Percentiles rank a stretch among this genome's conserved stretches.
Evolutionary conservation across 2,113 vertebrate genomes (phyloP).

Genomic region (Morone chrysops): DNA sequence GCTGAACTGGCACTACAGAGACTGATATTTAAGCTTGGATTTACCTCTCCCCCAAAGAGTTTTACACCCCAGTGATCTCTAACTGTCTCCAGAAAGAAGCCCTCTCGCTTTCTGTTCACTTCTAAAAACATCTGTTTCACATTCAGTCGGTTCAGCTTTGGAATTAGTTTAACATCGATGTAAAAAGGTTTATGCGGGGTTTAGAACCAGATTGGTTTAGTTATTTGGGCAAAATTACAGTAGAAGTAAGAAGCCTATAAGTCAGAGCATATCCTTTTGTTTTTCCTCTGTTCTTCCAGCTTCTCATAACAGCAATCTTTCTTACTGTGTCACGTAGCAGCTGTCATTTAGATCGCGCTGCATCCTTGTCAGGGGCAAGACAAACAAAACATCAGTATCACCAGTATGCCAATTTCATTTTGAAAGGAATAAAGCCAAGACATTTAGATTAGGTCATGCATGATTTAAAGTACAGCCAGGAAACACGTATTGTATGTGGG

Average conservation of each 20-base stretch:
- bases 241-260: conserved; percentile 58
- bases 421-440: conserved; percentile 56
- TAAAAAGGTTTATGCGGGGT: conserved; percentile 69
- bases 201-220: conserved; percentile 69
- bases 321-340: conserved; percentile 41
- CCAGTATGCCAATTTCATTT: conserved; percentile 51
- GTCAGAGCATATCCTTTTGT: conserved; percentile 44
- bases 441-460: conserved; percentile 68
- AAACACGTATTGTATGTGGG: conserved; percentile 63
- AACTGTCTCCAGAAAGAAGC: conserved; percentile 65
- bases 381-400: conserved; percentile 47
- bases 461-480: conserved; percentile 68
- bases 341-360: conserved; percentile 34
- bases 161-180: conserved; percentile 72
- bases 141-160: conserved; percentile 66
- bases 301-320: conserved; percentile 53
- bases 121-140: conserved; percentile 75
- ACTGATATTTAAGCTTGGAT: conserved; percentile 67
- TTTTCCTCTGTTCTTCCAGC: conserved; percentile 44
- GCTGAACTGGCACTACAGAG: conserved; percentile 47
- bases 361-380: conserved; percentile 55
- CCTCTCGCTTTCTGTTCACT: conserved; percentile 46
- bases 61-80: conserved; percentile 72
- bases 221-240: conserved; percentile 65
- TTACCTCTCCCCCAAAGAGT: conserved; percentile 65